Evolutionary conservation across 1,140 invertebrate genomes (phyloP), one percentile per base, ranked within the genome.

Genomic region (Formica selysi): DNA sequence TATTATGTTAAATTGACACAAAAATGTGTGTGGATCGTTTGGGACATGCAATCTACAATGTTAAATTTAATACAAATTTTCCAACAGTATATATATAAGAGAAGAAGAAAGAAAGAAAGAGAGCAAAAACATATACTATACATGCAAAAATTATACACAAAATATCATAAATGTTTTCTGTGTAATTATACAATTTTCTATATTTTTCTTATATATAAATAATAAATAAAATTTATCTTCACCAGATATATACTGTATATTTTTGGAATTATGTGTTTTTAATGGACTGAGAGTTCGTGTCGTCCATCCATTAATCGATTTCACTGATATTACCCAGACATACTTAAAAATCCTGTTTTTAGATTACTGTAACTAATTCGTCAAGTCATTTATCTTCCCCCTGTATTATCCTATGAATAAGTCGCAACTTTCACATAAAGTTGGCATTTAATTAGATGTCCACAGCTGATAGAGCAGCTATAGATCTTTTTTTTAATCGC

Each of bases 391-490:
- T 61, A 61, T 61, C 73, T 41, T 61, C 22, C 32, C 32, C 32
- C n/a, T 74, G 11, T n/a, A 74, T 74, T 59, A 74, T 59, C 10
- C 13, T 74, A 74, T 1, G 32, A 74, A 74, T 73, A 73, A 57
- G 5, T 36, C 16, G 10, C 54, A 74, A 74, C 5, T 61, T 61
- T 1, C 6, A 13, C 16, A 41, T 3, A 8, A 59, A 74, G 6
- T 38, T 3, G 6, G 1, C 29, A 29, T 51, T 26, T 11, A 22
- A 7, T 3, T 16, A 71, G 68, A 71, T 51, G n/a, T 74, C 3
- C 2, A 32, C 32, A 32, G 32, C 32, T 32, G 32, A 65, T 38
- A 29, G 5, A 64, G 16, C 19, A 4, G 38, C 0, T 62, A 13
- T 13, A 62, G 22, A 32, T 41, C 38, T 29, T n/a, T 10, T 3